Evolutionary conservation across 1,140 invertebrate species (phyloP).

Genomic region (Zaprionus inermis): DNA sequence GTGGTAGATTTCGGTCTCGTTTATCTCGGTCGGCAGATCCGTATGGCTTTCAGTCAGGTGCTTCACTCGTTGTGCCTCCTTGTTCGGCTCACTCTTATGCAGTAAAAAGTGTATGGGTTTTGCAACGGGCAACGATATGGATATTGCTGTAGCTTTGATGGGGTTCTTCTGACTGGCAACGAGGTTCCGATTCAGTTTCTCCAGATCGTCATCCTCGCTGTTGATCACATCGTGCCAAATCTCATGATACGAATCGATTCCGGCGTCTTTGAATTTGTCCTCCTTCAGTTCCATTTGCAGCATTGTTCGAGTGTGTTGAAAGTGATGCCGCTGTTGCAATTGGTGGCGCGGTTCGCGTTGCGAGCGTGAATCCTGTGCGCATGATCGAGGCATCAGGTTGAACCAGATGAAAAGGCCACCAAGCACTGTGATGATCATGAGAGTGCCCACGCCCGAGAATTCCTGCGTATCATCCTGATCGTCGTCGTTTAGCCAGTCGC

Average conservation of each 20-base stretch:
- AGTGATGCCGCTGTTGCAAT: conserved; percentile 2
- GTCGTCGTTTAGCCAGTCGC: conserved; percentile 14
- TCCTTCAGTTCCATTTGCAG: background rate
- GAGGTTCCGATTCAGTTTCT: background rate
- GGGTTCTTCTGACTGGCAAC: background rate
- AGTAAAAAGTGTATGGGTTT: background rate
- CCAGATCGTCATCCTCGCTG: background rate
- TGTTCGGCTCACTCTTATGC: background rate
- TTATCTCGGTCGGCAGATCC: background rate
- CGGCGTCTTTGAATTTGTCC: background rate
- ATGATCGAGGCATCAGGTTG: conserved; percentile 5
- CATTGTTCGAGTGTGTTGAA: background rate
- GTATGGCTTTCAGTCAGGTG: background rate
- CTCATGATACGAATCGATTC: background rate
- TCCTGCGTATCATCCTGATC: conserved; percentile 14
- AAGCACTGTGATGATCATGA: conserved; percentile 30
- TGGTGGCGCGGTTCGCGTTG: background rate
- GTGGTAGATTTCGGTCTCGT: background rate
- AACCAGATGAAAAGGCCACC: conserved; percentile 21
- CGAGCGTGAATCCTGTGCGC: background rate
- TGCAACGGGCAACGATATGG: background rate
- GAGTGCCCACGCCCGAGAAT: conserved; percentile 46
- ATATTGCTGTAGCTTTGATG: background rate
- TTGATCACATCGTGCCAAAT: conserved; percentile 17
- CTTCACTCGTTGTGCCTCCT: background rate